Evolutionary conservation across 2,797 vertebrate genomes (phyloP).

Genomic region (Karalla daura): DNA sequence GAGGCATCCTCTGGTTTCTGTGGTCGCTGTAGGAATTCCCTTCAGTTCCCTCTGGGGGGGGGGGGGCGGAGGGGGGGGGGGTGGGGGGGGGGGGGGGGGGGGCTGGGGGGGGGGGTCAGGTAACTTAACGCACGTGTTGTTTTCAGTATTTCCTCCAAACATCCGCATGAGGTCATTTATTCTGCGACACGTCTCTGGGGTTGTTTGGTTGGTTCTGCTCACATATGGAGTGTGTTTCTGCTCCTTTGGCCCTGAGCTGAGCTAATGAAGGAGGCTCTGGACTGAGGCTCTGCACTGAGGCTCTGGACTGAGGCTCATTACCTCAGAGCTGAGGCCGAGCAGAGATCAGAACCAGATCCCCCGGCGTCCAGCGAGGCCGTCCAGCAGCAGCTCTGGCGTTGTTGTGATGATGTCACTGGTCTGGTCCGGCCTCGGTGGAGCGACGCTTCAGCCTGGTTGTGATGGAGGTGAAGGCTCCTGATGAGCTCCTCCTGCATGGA

Average conservation of each 20-base stretch:
- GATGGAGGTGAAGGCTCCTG: constrained; percentile 24
- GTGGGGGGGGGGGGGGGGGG: constrained; percentile 20
- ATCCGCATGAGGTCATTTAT: constrained; percentile 35
- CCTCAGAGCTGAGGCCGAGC: constrained; percentile 38
- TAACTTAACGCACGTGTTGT: constrained; percentile 22
- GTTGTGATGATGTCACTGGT: constrained; percentile 61
- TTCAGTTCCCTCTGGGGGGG: constrained; percentile 25
- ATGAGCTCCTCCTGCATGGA: neutral
- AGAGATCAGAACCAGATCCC: constrained; percentile 50
- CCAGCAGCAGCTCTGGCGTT: constrained; percentile 39
- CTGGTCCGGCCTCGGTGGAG: constrained; percentile 20
- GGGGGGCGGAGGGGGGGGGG: constrained; percentile 23
- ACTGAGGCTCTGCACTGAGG: constrained; percentile 26
- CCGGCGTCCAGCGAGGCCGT: constrained; percentile 21
- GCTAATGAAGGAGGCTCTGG: constrained; percentile 7
- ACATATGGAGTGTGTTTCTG: constrained; percentile 38
- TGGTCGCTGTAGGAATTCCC: constrained; percentile 17
- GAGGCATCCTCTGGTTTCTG: constrained; percentile 11
- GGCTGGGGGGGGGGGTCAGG: constrained; percentile 17
- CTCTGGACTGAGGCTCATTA: constrained; percentile 28
- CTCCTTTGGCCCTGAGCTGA: too few species aligned
- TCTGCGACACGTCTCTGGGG: neutral
- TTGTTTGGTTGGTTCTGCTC: constrained; percentile 17
- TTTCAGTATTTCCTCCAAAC: constrained; percentile 28
- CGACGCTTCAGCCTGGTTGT: constrained; percentile 34